Conservation (phyloP, 2,888 invertebrate species). For the Eubasilissa splendida region DNA sequence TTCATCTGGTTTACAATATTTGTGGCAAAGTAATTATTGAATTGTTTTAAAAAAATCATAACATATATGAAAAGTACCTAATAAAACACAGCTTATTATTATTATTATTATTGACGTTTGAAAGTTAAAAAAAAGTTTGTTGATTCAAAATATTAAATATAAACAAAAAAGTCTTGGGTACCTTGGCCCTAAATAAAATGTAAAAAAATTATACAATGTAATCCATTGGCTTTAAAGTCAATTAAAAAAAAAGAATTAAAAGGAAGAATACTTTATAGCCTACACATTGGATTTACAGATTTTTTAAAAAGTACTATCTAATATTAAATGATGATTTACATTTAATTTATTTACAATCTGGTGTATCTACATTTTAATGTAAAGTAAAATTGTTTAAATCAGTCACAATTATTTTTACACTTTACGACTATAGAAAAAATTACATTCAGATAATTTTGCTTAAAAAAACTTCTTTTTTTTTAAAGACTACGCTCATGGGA, state of each 20-base stretch:
- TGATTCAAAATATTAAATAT: too few relatives aligned
- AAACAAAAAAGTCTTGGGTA: too few relatives aligned
- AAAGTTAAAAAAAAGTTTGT: neutral
- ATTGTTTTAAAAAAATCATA: neutral
- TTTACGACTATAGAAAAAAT: constrained; percentile 32
- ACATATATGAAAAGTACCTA: neutral
- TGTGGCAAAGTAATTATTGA: neutral
- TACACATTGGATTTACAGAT: constrained; percentile 36
- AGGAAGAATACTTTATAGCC: neutral
- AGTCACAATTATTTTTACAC: constrained; percentile 36
- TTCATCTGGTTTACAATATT: too few relatives aligned
- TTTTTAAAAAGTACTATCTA: constrained; percentile 42
- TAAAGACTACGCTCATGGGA: neutral
- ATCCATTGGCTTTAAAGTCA: too few relatives aligned
- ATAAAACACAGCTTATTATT: neutral
- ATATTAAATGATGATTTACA: neutral
- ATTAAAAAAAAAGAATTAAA: too few relatives aligned
- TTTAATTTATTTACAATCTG: constrained; percentile 16
- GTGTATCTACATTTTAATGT: neutral
- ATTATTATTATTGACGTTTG: too few relatives aligned
- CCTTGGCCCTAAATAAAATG: too few relatives aligned
- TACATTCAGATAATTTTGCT: constrained; percentile 22
- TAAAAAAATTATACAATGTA: too few relatives aligned
- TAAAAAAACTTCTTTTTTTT: neutral
- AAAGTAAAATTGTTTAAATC: constrained; percentile 19